Percentiles rank a stretch among this genome's conserved stretches.
Evolutionary conservation across 2,113 vertebrate genomes (phyloP).

Genomic region (Elachura formosa): DNA sequence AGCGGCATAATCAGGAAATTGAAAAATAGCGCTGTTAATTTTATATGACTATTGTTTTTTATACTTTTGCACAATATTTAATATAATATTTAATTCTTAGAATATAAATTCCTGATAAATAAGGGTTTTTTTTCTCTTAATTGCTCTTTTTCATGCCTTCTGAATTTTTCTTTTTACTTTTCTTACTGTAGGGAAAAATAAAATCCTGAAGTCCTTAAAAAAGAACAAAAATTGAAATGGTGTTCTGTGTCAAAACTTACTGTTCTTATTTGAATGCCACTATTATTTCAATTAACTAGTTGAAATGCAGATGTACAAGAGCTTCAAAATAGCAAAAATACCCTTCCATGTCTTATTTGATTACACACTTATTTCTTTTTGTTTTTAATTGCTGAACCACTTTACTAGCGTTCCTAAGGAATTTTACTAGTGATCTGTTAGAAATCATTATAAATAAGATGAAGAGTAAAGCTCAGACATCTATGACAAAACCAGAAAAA

Average conservation of each 20-base stretch:
- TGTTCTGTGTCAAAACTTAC: background rate
- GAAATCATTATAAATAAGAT: background rate
- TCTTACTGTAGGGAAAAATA: background rate
- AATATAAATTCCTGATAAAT: background rate
- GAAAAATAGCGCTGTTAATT: background rate
- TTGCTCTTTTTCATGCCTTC: background rate
- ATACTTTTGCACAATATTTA: background rate
- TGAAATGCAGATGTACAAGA: background rate
- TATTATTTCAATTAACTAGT: background rate
- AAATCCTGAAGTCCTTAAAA: background rate
- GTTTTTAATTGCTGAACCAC: background rate
- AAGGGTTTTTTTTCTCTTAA: rapidly evolving
- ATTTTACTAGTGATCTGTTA: background rate
- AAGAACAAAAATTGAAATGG: rapidly evolving
- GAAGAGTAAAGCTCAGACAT: background rate
- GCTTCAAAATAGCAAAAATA: background rate
- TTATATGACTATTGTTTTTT: background rate
- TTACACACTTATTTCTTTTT: background rate
- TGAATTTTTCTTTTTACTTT: background rate
- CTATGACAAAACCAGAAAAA: background rate
- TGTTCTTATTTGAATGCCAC: background rate
- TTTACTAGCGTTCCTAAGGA: background rate
- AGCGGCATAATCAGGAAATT: background rate
- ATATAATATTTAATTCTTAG: background rate
- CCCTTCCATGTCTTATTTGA: background rate